phyloP scores from a whole-genome alignment of 1,140 invertebrate genomes.

The Halotydeus destructor region DNA sequence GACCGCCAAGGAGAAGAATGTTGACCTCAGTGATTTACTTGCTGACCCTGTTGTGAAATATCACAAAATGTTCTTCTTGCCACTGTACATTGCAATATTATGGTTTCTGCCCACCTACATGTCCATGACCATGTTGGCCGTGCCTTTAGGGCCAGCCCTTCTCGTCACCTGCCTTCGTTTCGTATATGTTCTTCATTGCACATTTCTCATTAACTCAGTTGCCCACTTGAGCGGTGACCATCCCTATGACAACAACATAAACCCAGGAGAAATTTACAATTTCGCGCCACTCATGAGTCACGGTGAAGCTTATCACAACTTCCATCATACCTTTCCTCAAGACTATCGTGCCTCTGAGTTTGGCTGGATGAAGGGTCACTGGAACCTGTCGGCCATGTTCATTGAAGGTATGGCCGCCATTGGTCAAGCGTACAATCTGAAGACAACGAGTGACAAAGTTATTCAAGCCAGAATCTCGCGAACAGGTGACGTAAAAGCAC shows the following conservation, averaged over 20 bases:
- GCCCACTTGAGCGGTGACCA: conserved; percentile 75
- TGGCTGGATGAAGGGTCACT: conserved; percentile 21
- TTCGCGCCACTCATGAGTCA: not conserved
- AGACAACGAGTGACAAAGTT: conserved; percentile 21
- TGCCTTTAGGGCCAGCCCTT: conserved; percentile 50
- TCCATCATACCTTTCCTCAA: conserved; percentile 84
- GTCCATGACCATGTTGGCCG: conserved; percentile 62
- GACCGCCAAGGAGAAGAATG: conserved; percentile 5
- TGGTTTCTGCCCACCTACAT: conserved; percentile 62
- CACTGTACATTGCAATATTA: conserved; percentile 53
- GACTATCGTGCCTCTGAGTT: conserved; percentile 36
- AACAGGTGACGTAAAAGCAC: too few species aligned
- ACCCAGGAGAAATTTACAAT: conserved; percentile 23
- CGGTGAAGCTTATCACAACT: conserved; percentile 82
- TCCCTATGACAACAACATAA: conserved; percentile 54
- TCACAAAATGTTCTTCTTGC: conserved; percentile 44
- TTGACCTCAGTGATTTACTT: conserved; percentile 8
- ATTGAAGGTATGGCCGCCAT: conserved; percentile 65
- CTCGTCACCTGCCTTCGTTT: conserved; percentile 50
- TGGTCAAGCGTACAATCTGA: conserved; percentile 70
- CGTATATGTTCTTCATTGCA: conserved; percentile 60
- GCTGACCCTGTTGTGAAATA: conserved; percentile 12
- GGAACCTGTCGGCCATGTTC: conserved; percentile 58
- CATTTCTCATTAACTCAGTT: conserved; percentile 85
- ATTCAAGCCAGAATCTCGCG: conserved; percentile 16